Evolutionary conservation across 2,113 vertebrate species (phyloP), one percentile per base, ranked within the genome.

Genomic region (Colinus virginianus): DNA sequence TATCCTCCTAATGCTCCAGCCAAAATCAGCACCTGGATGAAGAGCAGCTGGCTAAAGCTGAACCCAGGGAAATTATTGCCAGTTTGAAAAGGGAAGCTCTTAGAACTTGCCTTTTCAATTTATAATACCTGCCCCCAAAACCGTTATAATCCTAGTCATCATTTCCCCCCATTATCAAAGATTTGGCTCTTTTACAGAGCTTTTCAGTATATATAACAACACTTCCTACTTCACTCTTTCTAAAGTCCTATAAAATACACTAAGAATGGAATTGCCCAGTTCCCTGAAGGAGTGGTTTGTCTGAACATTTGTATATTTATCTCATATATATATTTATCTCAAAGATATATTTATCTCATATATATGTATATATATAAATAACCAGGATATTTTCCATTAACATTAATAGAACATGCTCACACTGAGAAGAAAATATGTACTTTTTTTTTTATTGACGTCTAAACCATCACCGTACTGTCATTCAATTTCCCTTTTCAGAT

Each of bases 21-120:
- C 96, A 96, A 96, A 96, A 95, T 75, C 93, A 94, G 91, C 94
- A 96, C 94, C 91, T 96, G 96, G 87, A 86, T 96, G 76, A 94
- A 95, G 78, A 96, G 89, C 96, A 94, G 91, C 81, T 95, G 94
- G 84, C 76, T 94, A 82, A 93, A 94, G 91, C 95, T 91, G 72
- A 94, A 92, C 93, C 84, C 82, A 85, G 89, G 82, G 92, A 94
- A 94, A 96, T 93, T 86, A 89, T 78, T 92, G 87, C 68, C 78
- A 19, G 87, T 91, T 94, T 87, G 71, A 95, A 94, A 92, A 90
- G 15, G 30, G 21, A 95, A 94, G 72, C 94, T 90, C 84, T 95
- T 74, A 94, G 63, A 94, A 96, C 87, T 94, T 96, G 87, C 78
- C 81, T 93, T 59, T 95, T 92, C 89, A 79, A 32, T 77, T 61